Base-by-base conservation (phyloP, 2,113 vertebrate species). In the Thomomys bottae region DNA sequence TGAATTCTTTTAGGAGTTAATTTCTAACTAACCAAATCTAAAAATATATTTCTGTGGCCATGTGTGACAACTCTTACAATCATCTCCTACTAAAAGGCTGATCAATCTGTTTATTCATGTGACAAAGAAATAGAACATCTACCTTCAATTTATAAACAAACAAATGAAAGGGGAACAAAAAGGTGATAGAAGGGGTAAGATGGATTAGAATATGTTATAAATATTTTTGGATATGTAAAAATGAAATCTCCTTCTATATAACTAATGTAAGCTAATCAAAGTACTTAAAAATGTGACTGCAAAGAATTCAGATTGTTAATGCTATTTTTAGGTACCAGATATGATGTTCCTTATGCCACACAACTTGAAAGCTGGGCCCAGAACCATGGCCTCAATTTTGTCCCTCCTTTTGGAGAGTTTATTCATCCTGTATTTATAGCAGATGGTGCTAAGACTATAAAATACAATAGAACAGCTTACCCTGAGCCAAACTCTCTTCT, bases 381-480 rank as follows among this genome's bases (percentile, higher is more conserved):
- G 63, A 63, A 42, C 67, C 6, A n/a, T 11, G 14, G 42, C 57
- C 7, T 75, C 20, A 40, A 42, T 5, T 42, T 57, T 73, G 21
- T 49, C 36, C 66, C 82, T 82, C 36, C 38, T 36, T 84, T 75
- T 28, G 49, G 18, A 68, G 9, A 87, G 45, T 63, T 84, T 86
- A 21, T 54, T 42, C 67, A 67, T 79, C 32, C 40, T 73, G 5
- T 49, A 79, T 80, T 61, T 59, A 45, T 4, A 76, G 34, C 92
- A 88, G 32, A 83, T n/a, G 2, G 14, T 89, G 59, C 30, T 76
- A 18, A 40, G 14, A 94, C 8, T 42, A 15, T 40, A 84, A 88
- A 85, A 85, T 81, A 84, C 79, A 80, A 63, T 49, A 59, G 21
- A 72, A 49, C 7, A n/a, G 77, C 38, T 71, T 86, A 49, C 88